Evolutionary conservation across 30 jellyfish, hydroid and myxozoan genomes (phyloP).

Genomic region (Aurelia coerulea): DNA sequence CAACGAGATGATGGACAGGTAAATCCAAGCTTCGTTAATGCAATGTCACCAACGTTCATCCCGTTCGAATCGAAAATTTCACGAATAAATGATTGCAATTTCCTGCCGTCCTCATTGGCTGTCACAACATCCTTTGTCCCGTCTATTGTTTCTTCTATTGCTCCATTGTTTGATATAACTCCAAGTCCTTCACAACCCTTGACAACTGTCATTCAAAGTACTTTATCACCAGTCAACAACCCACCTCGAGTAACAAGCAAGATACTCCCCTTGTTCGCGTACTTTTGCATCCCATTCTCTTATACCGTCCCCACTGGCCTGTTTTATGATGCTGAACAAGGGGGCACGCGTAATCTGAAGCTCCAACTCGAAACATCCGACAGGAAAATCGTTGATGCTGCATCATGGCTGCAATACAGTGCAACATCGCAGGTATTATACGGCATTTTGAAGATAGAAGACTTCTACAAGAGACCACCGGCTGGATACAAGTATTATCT

Average conservation of each 20-base stretch:
- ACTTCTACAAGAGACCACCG: conserved; percentile 35
- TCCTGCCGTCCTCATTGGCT: not conserved
- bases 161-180: not conserved
- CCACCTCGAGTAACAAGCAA: conserved; percentile 80
- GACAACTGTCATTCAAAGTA: not conserved
- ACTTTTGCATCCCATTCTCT: conserved; percentile 71
- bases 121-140: not conserved
- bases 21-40: conserved; percentile 24
- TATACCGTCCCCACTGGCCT: conserved; percentile 58
- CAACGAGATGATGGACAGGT: conserved; percentile 16
- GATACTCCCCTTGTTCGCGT: conserved; percentile 65
- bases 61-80: conserved; percentile 9
- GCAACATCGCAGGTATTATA: conserved; percentile 77
- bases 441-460: conserved; percentile 77
- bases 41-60: conserved; percentile 44
- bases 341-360: conserved; percentile 72
- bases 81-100: conserved; percentile 6
- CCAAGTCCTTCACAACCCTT: conserved; percentile 14
- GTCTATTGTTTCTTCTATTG: no score
- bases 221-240: conserved; percentile 5
- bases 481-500: conserved; percentile 67
- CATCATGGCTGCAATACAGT: conserved; percentile 93
- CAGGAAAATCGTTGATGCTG: conserved; percentile 26
- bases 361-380: conserved; percentile 45
- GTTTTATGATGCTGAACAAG: conserved; percentile 66